Evolutionary conservation across 2,797 vertebrate genomes (phyloP), one percentile per base, ranked within the genome.

Genomic region (Brachyalestes nurse): DNA sequence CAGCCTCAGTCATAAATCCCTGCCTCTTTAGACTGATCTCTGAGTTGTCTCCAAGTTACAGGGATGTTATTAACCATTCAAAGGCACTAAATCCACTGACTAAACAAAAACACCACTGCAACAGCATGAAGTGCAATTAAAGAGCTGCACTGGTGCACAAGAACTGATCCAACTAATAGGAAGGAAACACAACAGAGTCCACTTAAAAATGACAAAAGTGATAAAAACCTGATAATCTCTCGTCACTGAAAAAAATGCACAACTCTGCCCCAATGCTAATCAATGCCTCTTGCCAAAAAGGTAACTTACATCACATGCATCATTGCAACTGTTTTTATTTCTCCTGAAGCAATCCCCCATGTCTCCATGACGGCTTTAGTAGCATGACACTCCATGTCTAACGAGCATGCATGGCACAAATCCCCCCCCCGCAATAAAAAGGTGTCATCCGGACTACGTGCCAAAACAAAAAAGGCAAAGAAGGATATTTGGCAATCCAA

Each of bases 401-500:
- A 47, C 42, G 58, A 62, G 53, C 76, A 77, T 51, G 80, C 72
- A 83, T 16, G 72, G n/a, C 64, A 75, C 80, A 61, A 55, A 53
- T 64, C 77, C 76, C 79, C 60, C 65, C 28, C 75, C n/a, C 47
- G 55, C 45, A 78, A 75, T 73, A 57, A 78, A 70, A 83, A 83
- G 62, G 65, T 72, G 75, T 71, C 65, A 78, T 72, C 91, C 83
- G 85, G 87, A 91, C 82, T 60, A 88, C 88, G 88, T 92, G 92
- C 90, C 90, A 86, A 88, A 88, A 28, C 28, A 28, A 81, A 84
- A 25, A 12, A 87, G 83, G 90, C 90, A 85, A 83, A 88, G 82
- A 86, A 91, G 90, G 90, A 92, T 90, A 83, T 86, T 82, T 91
- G 90, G 23, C 49, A 40, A 69, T 84, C 73, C 28, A 10, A 90